Base-by-base conservation (phyloP, 1,140 invertebrate species). In the Drosophila sucinea region DNA sequence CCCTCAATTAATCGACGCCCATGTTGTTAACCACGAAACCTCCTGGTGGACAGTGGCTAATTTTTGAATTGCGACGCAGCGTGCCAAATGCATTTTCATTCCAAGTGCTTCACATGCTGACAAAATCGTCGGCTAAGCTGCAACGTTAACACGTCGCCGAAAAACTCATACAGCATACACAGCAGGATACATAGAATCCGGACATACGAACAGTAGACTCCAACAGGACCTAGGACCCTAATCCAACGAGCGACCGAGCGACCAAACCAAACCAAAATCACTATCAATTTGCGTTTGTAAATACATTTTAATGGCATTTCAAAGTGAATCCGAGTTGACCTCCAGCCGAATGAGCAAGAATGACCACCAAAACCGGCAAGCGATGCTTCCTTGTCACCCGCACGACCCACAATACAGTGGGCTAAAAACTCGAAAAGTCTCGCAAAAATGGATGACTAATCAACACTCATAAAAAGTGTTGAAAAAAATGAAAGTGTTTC, bases 241-340 rank as follows among this genome's bases (percentile, higher is more conserved):
- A 64, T 33, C 67, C 60, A 38, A 55, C n/a, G 44, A 57, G 30
- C 30, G 30, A 10, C 35, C 7, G 11, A n/a, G 2, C 8, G 11
- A n/a, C 35, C 10, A 55, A 29, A 4, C 55, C 6, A 70, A 51
- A 67, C 84, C 74, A 65, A 89, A 89, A 90, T 84, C 85, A 73
- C 80, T 89, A 89, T 84, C 84, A 89, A 89, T 89, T 89, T 89
- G 84, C 84, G 84, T 90, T 90, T 89, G 84, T 84, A 89, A 89
- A 89, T 89, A 89, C 84, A 89, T 89, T 89, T 89, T 89, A 89
- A 89, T 89, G 84, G 84, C 85, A 89, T 89, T 89, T 81, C 73
- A 89, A 89, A 89, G 81, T 90, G 73, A 80, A 82, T 60, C 74
- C 60, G 64, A 70, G 80, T 69, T 78, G 75, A 82, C 70, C 70